Evolutionary conservation across 2,888 invertebrate genomes (phyloP), one percentile per base, ranked within the genome.

Genomic region (Latheticus oryzae): DNA sequence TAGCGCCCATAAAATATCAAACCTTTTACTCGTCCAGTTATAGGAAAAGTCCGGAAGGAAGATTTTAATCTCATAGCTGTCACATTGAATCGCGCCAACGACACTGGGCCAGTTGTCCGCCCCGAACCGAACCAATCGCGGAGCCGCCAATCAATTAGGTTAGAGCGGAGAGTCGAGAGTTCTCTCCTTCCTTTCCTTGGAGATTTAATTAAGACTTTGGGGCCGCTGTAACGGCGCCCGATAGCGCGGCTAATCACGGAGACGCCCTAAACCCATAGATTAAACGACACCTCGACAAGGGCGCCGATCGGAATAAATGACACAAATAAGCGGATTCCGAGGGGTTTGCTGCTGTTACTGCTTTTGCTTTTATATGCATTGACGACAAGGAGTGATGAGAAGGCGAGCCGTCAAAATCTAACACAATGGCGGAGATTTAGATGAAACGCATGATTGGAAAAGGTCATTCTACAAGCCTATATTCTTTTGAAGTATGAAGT

Each of bases 181-280:
- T 68, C 69, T 66, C 66, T 70, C 69, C 69, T 60, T 63, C 62
- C 58, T 54, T 63, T 65, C 63, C 58, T 58, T 62, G 66, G 66
- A 74, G 74, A 75, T 76, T 75, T 75, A 74, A 76, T 76, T 76
- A 74, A 73, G 75, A 75, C 74, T 74, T 70, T 69, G 69, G 70
- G 73, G 66, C 62, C 64, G 65, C 64, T 66, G 70, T 67, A 64
- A 68, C 66, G 69, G 67, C 70, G 67, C 69, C 70, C 67, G 71
- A 71, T 72, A 72, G 70, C 68, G 67, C 63, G 67, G 70, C 72
- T 73, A 73, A 74, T 73, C 73, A 73, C 67, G 61, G 26, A 60
- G 61, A 64, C 57, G 58, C 63, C 61, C 53, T 47, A 24, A 37
- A 42, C 62, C 59, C 61, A 54, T 58, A 61, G 66, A 68, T 66